These are phyloP conservation scores for Molorchus minor DNA, from an alignment of 2,888 invertebrate species.

Conservation along the genomic window DNA sequence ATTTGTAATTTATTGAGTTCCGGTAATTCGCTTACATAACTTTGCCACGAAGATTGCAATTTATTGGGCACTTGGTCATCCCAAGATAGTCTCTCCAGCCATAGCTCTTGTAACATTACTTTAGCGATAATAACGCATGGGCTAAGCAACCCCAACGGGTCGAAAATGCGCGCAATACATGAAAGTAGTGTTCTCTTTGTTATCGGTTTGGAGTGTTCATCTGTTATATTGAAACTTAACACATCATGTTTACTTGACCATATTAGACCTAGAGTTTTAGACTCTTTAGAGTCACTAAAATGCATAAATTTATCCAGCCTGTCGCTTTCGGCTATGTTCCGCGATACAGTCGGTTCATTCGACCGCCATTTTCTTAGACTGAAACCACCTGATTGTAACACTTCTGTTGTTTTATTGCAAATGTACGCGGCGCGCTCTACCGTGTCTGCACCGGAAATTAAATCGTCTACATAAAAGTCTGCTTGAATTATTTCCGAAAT, in stretches of 20 bases:
- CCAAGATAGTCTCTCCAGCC: constrained; percentile 31
- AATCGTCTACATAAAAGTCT: constrained; percentile 11
- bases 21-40: constrained; percentile 1
- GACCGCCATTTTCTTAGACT: constrained; percentile 13
- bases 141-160: constrained; percentile 36
- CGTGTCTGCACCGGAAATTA: constrained; percentile 20
- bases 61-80: constrained; percentile 24
- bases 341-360: not conserved
- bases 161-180: constrained; percentile 34
- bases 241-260: not conserved
- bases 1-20: constrained; percentile 19
- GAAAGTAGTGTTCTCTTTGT: constrained; percentile 32
- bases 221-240: not conserved
- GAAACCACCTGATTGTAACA: not conserved
- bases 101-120: constrained; percentile 35
- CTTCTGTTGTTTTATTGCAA: not conserved
- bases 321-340: not conserved
- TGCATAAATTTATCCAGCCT: not conserved
- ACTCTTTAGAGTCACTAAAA: not conserved
- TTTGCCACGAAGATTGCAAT: constrained; percentile 2
- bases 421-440: constrained; percentile 2
- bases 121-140: constrained; percentile 33
- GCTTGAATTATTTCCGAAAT: not conserved
- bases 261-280: not conserved
- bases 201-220: not conserved